Percentiles rank a stretch among this genome's conserved stretches.
phyloP scores from a whole-genome alignment of 2,797 vertebrate species.

The Lithobates sylvaticus region DNA sequence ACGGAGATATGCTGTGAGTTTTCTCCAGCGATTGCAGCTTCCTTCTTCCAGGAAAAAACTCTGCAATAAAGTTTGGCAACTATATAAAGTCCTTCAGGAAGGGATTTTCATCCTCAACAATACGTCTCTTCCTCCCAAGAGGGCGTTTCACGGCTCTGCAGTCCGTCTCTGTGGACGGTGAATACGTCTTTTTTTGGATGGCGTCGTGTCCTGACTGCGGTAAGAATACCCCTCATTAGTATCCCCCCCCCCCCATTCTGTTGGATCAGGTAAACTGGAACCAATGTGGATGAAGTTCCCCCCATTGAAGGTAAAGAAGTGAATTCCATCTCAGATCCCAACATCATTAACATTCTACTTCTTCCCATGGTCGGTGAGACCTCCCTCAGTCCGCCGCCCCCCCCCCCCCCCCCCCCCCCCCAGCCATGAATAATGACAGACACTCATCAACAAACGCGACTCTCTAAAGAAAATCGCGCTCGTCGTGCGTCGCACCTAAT shows the following conservation, averaged over 20 bases:
- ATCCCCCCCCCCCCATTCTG: neutral
- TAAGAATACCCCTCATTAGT: neutral
- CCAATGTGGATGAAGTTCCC: constrained; percentile 3
- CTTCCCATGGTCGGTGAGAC: constrained; percentile 4
- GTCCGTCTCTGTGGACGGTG: too few species aligned
- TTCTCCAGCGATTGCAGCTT: too few species aligned
- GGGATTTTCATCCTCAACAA: too few species aligned
- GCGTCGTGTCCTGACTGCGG: neutral
- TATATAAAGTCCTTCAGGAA: too few species aligned
- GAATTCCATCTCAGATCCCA: constrained; percentile 21
- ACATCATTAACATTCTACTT: constrained; percentile 15
- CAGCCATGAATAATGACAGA: constrained; percentile 23
- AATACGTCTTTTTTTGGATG: neutral
- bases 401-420: too few species aligned
- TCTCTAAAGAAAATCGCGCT: neutral
- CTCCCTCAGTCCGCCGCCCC: neutral
- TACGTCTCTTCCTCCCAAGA: too few species aligned
- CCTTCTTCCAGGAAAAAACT: too few species aligned
- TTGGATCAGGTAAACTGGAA: constrained; percentile 18
- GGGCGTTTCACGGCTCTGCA: too few species aligned
- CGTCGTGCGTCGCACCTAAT: neutral
- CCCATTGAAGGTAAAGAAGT: constrained; percentile 4
- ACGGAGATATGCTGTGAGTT: too few species aligned
- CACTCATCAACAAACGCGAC: neutral
- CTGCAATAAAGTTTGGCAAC: too few species aligned